Evolutionary conservation across 2,888 invertebrate genomes (phyloP), one percentile per base, ranked within the genome.

Genomic region (Subacronicta megacephala): DNA sequence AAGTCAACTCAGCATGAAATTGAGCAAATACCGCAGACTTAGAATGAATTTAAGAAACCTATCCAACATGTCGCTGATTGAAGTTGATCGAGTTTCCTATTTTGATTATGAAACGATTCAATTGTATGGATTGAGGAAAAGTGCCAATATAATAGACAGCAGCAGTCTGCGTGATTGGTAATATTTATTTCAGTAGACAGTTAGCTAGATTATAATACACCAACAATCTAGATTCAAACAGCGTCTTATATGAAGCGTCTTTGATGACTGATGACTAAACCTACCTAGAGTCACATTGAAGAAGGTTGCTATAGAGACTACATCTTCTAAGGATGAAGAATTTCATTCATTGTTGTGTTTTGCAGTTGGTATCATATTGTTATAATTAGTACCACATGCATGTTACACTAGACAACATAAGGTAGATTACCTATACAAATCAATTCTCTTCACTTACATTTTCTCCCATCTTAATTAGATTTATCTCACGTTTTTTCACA

Each of bases 1-100:
- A 75, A 70, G 42, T 63, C 75, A 80, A 79, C 72, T 70, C 59
- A 76, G 81, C 82, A 80, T 83, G 83, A 83, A 83, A 80, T 83
- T 78, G 76, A 62, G 65, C 57, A 74, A 80, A 77, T 67, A 67
- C 72, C 72, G 52, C 66, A 58, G 50, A 49, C 57, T 46, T 63
- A 67, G 64, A 69, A 66, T 70, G 37, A 60, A 61, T 49, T 62
- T 63, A 56, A 63, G 60, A 55, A 63, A 72, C 57, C 31, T 41
- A 36, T 50, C 40, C 35, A 40, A 67, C 66, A 66, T 72, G 45
- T 54, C 42, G 37, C 36, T 3, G 29, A 29, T 42, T 42, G 47
- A 45, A 41, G 15, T 53, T 15, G 51, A 43, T 33, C 7, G 12
- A 40, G 13, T 15, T 17, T 17, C 16, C 3, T 29, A 12, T 29